phyloP scores from a whole-genome alignment of 1,140 invertebrate genomes.

The Drosophila miranda region DNA sequence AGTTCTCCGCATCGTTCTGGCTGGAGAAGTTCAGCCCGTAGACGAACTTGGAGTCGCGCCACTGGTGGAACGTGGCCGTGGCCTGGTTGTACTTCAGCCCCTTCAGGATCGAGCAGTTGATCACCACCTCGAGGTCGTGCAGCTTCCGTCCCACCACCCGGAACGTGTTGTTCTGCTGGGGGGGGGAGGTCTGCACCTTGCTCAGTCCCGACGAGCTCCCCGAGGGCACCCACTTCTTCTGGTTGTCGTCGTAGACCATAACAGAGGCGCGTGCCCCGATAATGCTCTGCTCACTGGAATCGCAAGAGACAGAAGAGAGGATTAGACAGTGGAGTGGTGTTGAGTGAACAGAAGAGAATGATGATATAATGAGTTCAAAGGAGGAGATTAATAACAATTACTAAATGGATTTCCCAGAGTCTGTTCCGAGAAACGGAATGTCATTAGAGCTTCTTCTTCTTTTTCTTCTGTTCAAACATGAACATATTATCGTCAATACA shows the following conservation, averaged over 20 bases:
- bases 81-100: constrained; percentile 99
- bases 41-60: constrained; percentile 97
- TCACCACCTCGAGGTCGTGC: constrained; percentile 98
- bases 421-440: constrained; percentile 23
- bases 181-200: constrained; percentile 99
- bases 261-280: constrained; percentile 97
- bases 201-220: constrained; percentile 95
- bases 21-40: constrained; percentile 99
- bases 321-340: not conserved
- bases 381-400: constrained; percentile 12
- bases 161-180: constrained; percentile 97
- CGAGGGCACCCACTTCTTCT: constrained; percentile 97
- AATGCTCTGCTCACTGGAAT: constrained; percentile 95
- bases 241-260: constrained; percentile 98
- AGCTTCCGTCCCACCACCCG: constrained; percentile 98
- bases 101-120: constrained; percentile 98
- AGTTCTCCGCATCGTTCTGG: constrained; percentile 97
- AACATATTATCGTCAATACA: no score
- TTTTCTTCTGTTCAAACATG: no score
- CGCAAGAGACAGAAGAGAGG: constrained; percentile 14
- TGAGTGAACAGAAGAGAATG: no score
- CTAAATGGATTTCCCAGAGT: constrained; percentile 9
- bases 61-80: constrained; percentile 98
- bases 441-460: constrained; percentile 22
- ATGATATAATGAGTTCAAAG: constrained; percentile 6